Evolutionary conservation across 1,140 invertebrate genomes (phyloP), one percentile per base, ranked within the genome.

Genomic region (Lepidostoma basale): DNA sequence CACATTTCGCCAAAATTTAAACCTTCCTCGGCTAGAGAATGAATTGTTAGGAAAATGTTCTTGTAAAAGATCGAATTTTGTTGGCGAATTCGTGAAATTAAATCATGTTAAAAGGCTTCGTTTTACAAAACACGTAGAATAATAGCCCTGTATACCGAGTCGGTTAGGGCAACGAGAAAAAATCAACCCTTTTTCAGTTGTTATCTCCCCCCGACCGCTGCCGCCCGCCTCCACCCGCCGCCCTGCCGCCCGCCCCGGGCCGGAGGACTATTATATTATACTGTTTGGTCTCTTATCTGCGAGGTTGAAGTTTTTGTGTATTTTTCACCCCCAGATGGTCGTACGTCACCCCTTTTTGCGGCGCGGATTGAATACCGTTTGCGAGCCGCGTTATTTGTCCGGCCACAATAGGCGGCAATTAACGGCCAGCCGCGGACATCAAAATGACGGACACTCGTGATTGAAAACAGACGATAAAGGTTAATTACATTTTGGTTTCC

Each of bases 241-340:
- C 49, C 26, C 9, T 36, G 33, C 22, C 10, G 14, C 49, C 49
- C 49, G 14, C 22, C 12, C 12, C 25, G n/a, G 45, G 20, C 23
- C 45, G 8, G n/a, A n/a, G 45, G 18, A 49, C 45, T 49, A 49
- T 49, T 49, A 49, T 49, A 49, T 49, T 49, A 49, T 49, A 49
- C 45, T 23, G 45, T 49, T 49, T 49, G 45, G 9, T 49, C 45
- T 49, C 45, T 49, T 49, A 49, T 49, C 45, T 49, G 45, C 45
- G 45, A 23, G 45, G 45, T 49, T 49, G 18, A 49, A 49, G 45
- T 49, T 49, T 49, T 49, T 49, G 45, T 49, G 45, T 49, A 49
- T 49, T 49, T 49, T 22, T 49, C 22, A 49, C 45, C 14, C 20
- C 45, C 45, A 49, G 45, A 49, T 49, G 45, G 45, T 49, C 44